Conservation (phyloP, 1,140 invertebrate species). For the Diorhabda carinulata region DNA sequence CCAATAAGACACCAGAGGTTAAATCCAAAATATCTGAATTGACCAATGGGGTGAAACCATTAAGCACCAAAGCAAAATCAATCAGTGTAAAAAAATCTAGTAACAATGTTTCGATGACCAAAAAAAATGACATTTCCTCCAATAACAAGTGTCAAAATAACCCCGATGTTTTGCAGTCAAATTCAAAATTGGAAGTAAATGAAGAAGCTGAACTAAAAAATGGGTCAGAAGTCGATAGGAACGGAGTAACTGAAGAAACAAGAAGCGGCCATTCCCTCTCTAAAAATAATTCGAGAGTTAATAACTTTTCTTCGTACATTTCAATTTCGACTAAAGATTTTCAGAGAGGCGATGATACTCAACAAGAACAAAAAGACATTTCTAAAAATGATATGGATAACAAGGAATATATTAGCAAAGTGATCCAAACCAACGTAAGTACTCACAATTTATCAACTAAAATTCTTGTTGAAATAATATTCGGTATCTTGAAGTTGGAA, state of each 20-base stretch:
- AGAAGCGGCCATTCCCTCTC: neutral
- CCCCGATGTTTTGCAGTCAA: constrained; percentile 20
- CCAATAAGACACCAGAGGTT: constrained; percentile 26
- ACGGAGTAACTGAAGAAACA: constrained; percentile 4
- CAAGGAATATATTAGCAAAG: constrained; percentile 18
- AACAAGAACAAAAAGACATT: constrained; percentile 16
- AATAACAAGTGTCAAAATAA: constrained; percentile 20
- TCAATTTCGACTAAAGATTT: constrained; percentile 52
- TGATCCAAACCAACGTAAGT: constrained; percentile 15
- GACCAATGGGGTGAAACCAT: constrained; percentile 4
- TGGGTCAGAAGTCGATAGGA: constrained; percentile 25
- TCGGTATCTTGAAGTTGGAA: too few relatives aligned
- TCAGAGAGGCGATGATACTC: constrained; percentile 29
- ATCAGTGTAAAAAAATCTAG: constrained; percentile 15
- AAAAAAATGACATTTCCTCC: constrained; percentile 10
- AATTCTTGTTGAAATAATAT: too few relatives aligned
- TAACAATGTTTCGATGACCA: constrained; percentile 20
- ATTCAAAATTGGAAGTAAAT: constrained; percentile 28
- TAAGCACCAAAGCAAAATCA: constrained; percentile 9
- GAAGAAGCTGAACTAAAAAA: constrained; percentile 20
- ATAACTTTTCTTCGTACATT: constrained; percentile 57
- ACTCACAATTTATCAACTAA: neutral
- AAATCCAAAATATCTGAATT: constrained; percentile 28
- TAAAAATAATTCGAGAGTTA: constrained; percentile 31
- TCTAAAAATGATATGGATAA: constrained; percentile 23